Percentiles rank a stretch among this genome's conserved stretches.
phyloP scores from a whole-genome alignment of 2,113 vertebrate genomes.

The Irena cyanogastra region DNA sequence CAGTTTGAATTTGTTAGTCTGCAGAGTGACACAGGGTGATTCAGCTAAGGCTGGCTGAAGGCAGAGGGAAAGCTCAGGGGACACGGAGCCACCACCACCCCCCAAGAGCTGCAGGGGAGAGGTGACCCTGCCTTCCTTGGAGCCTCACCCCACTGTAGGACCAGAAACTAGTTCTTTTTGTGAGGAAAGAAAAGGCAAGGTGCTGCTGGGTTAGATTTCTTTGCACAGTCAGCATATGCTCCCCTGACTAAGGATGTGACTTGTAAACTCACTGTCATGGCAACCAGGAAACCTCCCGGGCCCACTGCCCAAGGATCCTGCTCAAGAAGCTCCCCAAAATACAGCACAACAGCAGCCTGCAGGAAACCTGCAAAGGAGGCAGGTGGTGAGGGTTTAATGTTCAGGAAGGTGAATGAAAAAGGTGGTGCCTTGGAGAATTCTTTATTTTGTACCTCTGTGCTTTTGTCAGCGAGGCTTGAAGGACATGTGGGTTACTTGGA shows the following conservation, averaged over 20 bases:
- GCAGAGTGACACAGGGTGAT: not conserved
- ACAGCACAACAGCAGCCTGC: not conserved
- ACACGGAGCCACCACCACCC: accelerated
- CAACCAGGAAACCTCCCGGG: not conserved
- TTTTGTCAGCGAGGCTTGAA: not conserved
- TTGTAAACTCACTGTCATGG: not conserved
- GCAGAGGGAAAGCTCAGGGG: not conserved
- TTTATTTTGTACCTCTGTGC: not conserved
- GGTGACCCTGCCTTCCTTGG: not conserved
- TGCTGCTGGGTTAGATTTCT: not conserved
- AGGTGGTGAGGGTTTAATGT: not conserved
- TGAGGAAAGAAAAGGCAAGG: not conserved
- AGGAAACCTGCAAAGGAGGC: not conserved
- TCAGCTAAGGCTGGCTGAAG: not conserved
- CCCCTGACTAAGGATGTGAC: not conserved
- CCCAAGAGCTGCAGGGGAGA: not conserved
- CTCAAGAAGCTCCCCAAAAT: not conserved
- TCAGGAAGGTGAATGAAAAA: not conserved
- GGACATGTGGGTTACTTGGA: not conserved
- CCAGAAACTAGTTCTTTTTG: not conserved
- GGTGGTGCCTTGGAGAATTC: not conserved
- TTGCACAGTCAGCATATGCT: not conserved
- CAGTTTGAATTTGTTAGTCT: not conserved
- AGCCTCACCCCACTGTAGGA: not conserved
- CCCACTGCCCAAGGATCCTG: not conserved